Evolutionary conservation across 2,888 invertebrate genomes (phyloP).

Genomic region (Cerceris rybyensis): DNA sequence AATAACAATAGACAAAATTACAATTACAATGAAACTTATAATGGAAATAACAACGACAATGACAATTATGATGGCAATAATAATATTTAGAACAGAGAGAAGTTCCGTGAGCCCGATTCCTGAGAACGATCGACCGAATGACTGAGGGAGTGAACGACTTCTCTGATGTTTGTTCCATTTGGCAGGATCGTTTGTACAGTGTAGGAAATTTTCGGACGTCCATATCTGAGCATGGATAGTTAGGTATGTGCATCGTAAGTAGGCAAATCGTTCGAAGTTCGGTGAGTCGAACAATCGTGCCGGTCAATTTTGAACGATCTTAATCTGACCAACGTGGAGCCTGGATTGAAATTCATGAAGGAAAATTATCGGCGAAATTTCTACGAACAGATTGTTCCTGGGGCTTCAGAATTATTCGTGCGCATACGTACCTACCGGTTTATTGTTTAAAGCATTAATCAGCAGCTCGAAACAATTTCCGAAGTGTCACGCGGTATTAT

Average conservation of each 20-base stretch:
- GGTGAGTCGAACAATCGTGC: conserved; percentile 48
- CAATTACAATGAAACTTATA: no score
- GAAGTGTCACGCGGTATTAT: conserved; percentile 35
- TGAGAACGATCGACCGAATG: no score
- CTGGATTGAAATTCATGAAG: conserved; percentile 65
- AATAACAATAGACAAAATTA: no score
- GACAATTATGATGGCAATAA: no score
- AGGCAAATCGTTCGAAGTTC: conserved; percentile 62
- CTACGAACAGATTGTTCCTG: conserved; percentile 36
- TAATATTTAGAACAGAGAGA: no score
- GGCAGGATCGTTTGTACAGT: background rate
- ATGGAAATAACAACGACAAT: no score
- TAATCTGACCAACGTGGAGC: conserved; percentile 51
- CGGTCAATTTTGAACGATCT: conserved; percentile 60
- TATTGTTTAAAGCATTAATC: conserved; percentile 59
- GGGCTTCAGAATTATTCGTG: conserved; percentile 10
- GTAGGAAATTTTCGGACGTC: background rate
- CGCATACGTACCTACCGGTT: conserved; percentile 26
- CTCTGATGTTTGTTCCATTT: background rate
- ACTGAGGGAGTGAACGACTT: background rate
- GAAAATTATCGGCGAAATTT: conserved; percentile 60
- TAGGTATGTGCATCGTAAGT: conserved; percentile 53
- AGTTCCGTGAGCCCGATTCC: no score
- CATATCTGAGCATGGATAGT: background rate
- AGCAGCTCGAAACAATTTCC: conserved; percentile 33